Evolutionary conservation across 2,113 vertebrate species (phyloP), one percentile per base, ranked within the genome.

Genomic region (Cavia porcellus): DNA sequence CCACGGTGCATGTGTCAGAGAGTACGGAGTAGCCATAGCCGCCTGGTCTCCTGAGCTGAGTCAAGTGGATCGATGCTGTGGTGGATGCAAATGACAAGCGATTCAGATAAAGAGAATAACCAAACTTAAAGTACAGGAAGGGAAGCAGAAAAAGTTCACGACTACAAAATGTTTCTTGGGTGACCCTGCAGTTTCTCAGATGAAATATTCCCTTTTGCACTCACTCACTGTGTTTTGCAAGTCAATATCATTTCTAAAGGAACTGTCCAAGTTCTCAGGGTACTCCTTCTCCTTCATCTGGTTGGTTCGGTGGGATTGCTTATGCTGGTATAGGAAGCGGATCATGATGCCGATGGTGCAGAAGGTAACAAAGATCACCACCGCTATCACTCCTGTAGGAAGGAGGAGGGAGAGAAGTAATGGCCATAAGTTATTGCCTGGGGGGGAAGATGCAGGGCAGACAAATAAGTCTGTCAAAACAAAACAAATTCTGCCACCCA

Each of bases 161-260:
- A 61, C 17, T 42, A 80, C 50, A 42, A n/a, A 90, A 88, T 92
- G 96, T 89, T 96, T 59, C 92, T 97, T 52, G 95, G 95, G 90
- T 96, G 96, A 97, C 90, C 96, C 82, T 86, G 62, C 17, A 95
- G 96, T 97, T 97, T 97, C 70, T 99, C 99, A 99, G 98, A 99
- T 99, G 98, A 99, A 99, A 98, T 99, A 99, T 96, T 99, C 99
- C 97, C 99, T 99, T 98, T 99, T 99, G 98, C 99, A 99, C 97
- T 99, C 99, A 98, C 99, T 99, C 98, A 99, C 99, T 95, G 99
- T 97, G 97, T 99, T 99, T 98, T 99, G 99, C 94, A 99, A 99
- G 98, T 99, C 99, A 98, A 99, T 98, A 87, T 99, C 99, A 97
- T 99, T 99, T 98, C 99, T 99, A 98, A 99, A 99, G 98, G 99